phyloP scores from a whole-genome alignment of 2,113 vertebrate species.

The Hassar affinis region DNA sequence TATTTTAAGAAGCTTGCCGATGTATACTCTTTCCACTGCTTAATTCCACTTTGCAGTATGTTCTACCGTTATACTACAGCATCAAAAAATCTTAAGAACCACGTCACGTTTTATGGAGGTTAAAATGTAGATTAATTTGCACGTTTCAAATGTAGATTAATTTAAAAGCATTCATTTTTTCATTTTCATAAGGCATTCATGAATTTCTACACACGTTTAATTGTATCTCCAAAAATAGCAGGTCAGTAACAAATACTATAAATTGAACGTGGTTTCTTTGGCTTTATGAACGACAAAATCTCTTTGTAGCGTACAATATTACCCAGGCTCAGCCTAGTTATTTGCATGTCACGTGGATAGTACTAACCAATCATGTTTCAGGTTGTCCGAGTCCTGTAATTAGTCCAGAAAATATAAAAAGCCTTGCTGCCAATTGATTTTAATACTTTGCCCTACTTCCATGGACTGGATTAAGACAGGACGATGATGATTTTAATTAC shows the following conservation, averaged over 20 bases:
- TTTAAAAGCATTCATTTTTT: not conserved
- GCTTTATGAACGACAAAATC: not conserved
- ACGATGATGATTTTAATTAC: constrained; percentile 44
- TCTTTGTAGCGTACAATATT: not conserved
- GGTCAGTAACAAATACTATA: not conserved
- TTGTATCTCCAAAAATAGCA: not conserved
- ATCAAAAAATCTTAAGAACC: not conserved
- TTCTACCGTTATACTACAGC: not conserved
- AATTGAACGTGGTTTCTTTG: not conserved
- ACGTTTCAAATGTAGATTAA: not conserved
- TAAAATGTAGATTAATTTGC: too few relatives aligned
- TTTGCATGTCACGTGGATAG: constrained; percentile 60
- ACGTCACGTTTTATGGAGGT: not conserved
- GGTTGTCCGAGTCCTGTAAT: constrained; percentile 52
- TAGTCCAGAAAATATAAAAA: constrained; percentile 56
- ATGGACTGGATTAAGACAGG: constrained; percentile 30
- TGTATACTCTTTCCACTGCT: too few relatives aligned
- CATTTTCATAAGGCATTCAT: not conserved
- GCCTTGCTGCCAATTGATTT: constrained; percentile 49
- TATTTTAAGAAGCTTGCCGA: not conserved
- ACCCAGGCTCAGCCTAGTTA: constrained; percentile 20
- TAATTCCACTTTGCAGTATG: not conserved
- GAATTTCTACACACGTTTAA: not conserved
- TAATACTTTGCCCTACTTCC: constrained; percentile 27
- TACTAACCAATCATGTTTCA: constrained; percentile 53